Conservation (phyloP, 2,797 vertebrate genomes). For the Sebastes dallii region DNA sequence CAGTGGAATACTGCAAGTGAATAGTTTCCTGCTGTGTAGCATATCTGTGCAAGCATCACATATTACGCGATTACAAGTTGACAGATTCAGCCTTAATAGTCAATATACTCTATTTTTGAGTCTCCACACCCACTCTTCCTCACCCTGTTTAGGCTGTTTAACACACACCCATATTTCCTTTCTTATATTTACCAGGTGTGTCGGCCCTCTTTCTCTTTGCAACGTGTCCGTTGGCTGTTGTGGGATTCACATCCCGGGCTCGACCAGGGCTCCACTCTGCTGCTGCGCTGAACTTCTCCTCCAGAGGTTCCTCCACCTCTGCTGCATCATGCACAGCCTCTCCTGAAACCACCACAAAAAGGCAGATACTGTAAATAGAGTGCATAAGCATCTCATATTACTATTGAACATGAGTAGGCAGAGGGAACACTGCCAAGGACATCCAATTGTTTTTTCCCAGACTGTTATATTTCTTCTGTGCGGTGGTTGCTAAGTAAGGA, state of each 20-base stretch:
- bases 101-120: background rate
- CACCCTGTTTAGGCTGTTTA: background rate
- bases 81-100: background rate
- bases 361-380: background rate
- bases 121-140: background rate
- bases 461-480: background rate
- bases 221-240: slow-evolving; percentile 84
- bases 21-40: background rate
- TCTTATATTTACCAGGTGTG: slow-evolving; percentile 82
- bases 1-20: slow-evolving; percentile 1
- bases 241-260: slow-evolving; percentile 56
- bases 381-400: background rate
- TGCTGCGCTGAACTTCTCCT: slow-evolving; percentile 73
- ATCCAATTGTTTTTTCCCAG: background rate
- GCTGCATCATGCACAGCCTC: slow-evolving; percentile 30
- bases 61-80: background rate
- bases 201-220: slow-evolving; percentile 87
- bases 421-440: background rate
- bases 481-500: background rate
- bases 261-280: slow-evolving; percentile 84
- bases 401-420: background rate
- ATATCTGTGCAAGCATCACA: background rate
- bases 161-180: background rate
- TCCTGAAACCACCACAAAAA: slow-evolving; percentile 41
- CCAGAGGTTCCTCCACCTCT: slow-evolving; percentile 83